A percentile compares a stretch with the other conserved stretches of the same genome.
Conservation (phyloP, 2,113 vertebrate genomes). For the Epinephelus fuscoguttatus region DNA sequence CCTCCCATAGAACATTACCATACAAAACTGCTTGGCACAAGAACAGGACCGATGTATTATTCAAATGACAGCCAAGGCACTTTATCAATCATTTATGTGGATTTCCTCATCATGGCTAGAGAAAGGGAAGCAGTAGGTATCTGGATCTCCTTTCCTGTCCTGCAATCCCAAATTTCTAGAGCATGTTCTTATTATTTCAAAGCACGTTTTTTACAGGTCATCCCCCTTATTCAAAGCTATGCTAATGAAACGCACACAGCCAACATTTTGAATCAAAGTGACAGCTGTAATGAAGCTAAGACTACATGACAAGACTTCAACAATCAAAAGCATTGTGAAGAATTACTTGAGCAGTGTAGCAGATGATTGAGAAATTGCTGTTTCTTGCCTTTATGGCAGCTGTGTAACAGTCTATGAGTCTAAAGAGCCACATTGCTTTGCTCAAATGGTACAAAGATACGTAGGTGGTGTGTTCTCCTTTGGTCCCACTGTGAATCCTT, state of each 20-base stretch:
- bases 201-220: constrained; percentile 9
- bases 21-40: constrained; percentile 59
- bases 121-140: constrained; percentile 41
- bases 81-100: constrained; percentile 79
- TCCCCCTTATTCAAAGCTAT: constrained; percentile 2
- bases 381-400: constrained; percentile 20
- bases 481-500: background rate
- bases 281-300: constrained; percentile 29
- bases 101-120: constrained; percentile 66
- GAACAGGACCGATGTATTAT: constrained; percentile 72
- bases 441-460: constrained; percentile 24
- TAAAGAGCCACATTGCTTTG: background rate
- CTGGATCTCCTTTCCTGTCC: constrained; percentile 17
- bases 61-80: constrained; percentile 74
- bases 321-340: constrained; percentile 29
- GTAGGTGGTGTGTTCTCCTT: background rate
- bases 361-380: constrained; percentile 31
- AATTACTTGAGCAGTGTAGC: constrained; percentile 16
- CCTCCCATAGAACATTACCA: constrained; percentile 41
- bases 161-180: constrained; percentile 2
- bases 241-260: constrained; percentile 13
- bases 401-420: background rate
- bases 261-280: constrained; percentile 31
- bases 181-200: constrained; percentile 15
- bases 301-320: constrained; percentile 19